Evolutionary conservation across 2,888 invertebrate genomes (phyloP).

Genomic region (Kuschelorhynchus macadamiae): DNA sequence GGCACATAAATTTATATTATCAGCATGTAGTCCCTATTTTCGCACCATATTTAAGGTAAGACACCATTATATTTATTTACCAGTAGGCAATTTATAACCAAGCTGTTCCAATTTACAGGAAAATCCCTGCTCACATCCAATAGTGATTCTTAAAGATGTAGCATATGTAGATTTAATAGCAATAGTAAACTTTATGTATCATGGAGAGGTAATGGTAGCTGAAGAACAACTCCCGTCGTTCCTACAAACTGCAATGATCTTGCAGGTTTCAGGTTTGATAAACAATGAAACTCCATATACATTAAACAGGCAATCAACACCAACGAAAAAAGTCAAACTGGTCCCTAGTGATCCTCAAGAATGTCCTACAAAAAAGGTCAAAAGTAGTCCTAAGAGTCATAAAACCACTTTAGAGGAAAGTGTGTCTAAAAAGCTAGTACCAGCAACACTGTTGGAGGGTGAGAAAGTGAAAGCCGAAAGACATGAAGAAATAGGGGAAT

Average conservation of each 20-base stretch:
- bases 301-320: constrained; percentile 34
- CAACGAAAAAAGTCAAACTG: constrained; percentile 53
- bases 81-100: too few relatives aligned
- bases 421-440: constrained; percentile 31
- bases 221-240: constrained; percentile 78
- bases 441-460: constrained; percentile 50
- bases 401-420: constrained; percentile 42
- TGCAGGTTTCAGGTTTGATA: constrained; percentile 77
- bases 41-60: constrained; percentile 80
- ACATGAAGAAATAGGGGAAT: constrained; percentile 48
- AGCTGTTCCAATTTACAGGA: constrained; percentile 69
- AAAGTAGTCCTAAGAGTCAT: constrained; percentile 53
- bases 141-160: constrained; percentile 81
- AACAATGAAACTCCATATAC: constrained; percentile 52
- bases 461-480: constrained; percentile 59
- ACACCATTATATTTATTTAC: too few relatives aligned
- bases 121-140: constrained; percentile 82
- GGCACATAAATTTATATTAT: constrained; percentile 83
- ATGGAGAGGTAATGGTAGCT: constrained; percentile 80
- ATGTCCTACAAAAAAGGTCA: constrained; percentile 55
- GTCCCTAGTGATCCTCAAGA: constrained; percentile 51
- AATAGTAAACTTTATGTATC: constrained; percentile 80
- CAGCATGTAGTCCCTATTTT: constrained; percentile 83
- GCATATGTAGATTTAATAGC: constrained; percentile 77
- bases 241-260: constrained; percentile 76